A percentile compares a stretch with the other conserved stretches of the same genome.
phyloP scores from a whole-genome alignment of 2,797 vertebrate species.

The Sandelia bainsii region DNA sequence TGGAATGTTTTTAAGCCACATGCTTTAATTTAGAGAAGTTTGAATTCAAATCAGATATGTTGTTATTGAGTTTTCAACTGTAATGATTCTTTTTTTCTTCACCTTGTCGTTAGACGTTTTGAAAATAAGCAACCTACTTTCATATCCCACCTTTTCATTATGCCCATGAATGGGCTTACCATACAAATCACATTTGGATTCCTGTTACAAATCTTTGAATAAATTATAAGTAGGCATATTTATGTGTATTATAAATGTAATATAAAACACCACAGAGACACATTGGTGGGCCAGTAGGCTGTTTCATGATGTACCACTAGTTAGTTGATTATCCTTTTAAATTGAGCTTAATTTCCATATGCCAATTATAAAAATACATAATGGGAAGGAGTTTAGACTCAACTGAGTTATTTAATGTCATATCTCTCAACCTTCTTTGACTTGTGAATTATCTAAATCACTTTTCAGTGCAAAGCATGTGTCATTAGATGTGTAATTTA shows the following conservation, averaged over 20 bases:
- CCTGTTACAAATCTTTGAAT: conserved; percentile 25
- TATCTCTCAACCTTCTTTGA: conserved; percentile 9
- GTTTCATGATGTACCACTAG: not conserved
- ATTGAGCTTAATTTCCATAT: conserved; percentile 1
- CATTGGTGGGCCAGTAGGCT: not conserved
- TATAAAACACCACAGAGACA: not conserved
- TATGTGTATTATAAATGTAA: not conserved
- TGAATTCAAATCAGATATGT: not conserved
- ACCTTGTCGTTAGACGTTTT: conserved; percentile 4
- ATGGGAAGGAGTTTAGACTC: conserved; percentile 9
- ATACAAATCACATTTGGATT: conserved; percentile 22
- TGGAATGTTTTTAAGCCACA: not conserved
- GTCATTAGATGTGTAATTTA: conserved; percentile 52
- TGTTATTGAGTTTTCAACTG: not conserved
- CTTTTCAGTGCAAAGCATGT: conserved; percentile 32
- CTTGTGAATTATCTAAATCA: conserved; percentile 48
- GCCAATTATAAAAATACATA: conserved; percentile 1
- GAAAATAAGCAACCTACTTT: conserved; percentile 35
- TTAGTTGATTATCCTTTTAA: not conserved
- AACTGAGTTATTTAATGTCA: conserved; percentile 14
- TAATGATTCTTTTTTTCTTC: conserved; percentile 10
- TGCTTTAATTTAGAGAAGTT: not conserved
- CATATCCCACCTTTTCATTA: conserved; percentile 30
- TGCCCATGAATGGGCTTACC: conserved; percentile 38
- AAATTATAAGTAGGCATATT: conserved; percentile 23